phyloP scores from a whole-genome alignment of 1,140 invertebrate species.

The Bombyx mandarina region DNA sequence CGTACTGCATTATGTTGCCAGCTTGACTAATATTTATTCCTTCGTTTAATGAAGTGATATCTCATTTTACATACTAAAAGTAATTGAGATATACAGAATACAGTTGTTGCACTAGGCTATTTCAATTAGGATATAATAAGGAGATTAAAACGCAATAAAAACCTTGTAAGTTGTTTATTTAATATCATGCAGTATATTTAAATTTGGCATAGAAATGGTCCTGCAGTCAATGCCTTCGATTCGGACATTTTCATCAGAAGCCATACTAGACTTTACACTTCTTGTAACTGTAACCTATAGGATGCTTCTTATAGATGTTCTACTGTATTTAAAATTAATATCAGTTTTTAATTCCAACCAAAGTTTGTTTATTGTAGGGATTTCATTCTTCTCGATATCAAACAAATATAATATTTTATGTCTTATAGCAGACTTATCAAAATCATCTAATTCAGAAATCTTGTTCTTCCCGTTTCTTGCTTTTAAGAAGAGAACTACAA shows the following conservation, averaged over 20 bases:
- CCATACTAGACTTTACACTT: neutral
- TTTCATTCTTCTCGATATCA: too few relatives aligned
- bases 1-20: neutral
- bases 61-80: neutral
- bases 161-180: neutral
- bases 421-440: neutral
- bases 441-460: neutral
- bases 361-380: neutral
- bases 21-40: neutral
- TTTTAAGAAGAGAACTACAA: neutral
- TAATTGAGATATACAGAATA: too few relatives aligned
- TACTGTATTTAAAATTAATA: neutral
- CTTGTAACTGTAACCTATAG: neutral
- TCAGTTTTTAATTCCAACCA: neutral
- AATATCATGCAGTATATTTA: neutral
- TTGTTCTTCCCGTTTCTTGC: neutral
- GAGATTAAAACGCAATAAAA: neutral
- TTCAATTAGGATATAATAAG: neutral
- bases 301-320: neutral
- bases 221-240: neutral
- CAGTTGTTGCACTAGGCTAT: neutral
- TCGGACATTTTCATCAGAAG: neutral
- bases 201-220: neutral
- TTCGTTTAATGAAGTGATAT: slow-evolving; percentile 6
- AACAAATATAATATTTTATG: neutral